Conservation (phyloP, 2,888 invertebrate species). For the Heliconius cydno region DNA sequence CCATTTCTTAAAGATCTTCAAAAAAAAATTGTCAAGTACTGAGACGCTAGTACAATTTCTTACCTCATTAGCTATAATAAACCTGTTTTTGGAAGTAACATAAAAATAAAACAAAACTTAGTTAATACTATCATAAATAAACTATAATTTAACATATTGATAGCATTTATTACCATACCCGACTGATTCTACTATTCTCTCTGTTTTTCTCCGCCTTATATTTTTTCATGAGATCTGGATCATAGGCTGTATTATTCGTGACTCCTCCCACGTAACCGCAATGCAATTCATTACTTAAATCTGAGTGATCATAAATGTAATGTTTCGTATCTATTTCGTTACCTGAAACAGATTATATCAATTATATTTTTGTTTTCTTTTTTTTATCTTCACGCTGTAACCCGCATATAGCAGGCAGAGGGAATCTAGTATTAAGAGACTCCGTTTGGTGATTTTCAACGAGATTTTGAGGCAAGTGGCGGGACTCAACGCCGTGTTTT, state of each 20-base stretch:
- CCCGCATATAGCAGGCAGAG: no score
- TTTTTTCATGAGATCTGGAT: conserved; percentile 64
- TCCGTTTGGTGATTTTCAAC: no score
- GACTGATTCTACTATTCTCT: conserved; percentile 84
- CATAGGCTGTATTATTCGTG: conserved; percentile 85
- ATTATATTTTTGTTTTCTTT: background rate
- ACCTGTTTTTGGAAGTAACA: no score
- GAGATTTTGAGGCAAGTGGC: no score
- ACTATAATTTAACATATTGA: background rate
- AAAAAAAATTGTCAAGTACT: no score
- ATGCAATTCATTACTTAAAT: conserved; percentile 81
- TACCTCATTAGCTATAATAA: no score
- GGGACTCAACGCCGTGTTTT: no score
- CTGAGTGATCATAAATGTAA: conserved; percentile 86
- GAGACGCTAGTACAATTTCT: no score
- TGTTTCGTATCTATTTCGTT: conserved; percentile 80
- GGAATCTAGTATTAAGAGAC: no score
- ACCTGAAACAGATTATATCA: conserved; percentile 38
- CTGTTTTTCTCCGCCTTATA: conserved; percentile 65
- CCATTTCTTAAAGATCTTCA: no score
- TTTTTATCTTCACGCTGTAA: background rate
- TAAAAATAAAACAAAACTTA: no score
- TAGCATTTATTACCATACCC: conserved; percentile 80
- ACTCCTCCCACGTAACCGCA: conserved; percentile 84
- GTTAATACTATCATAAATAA: no score